Base-by-base conservation (phyloP, 2,113 vertebrate species). In the Thermophis baileyi region DNA sequence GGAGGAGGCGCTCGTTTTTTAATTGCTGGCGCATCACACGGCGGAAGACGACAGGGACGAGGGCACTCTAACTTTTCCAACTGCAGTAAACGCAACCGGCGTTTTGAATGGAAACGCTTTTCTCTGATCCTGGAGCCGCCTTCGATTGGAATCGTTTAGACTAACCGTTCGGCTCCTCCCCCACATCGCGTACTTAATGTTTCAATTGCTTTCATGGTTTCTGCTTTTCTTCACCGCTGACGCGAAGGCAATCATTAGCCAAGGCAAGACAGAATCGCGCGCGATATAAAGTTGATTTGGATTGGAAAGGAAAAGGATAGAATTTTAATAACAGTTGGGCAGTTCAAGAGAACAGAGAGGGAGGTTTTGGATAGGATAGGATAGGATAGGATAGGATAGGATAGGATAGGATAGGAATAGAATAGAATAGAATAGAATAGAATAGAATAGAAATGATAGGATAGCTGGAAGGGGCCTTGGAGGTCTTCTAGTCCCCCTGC, bases 81-180 rank as follows among this genome's bases (percentile, higher is more conserved):
- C 51, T 4, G 90, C 90, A 53, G 35, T 50, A 20, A 35, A 40
- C 27, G 16, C 89, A 27, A 40, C 2, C 35, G 35, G 11, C 74
- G 4, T 1, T 50, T 63, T 90, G 47, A n/a, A 49, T 11, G 47
- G 30, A 51, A 74, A 50, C 30, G 46, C 46, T n/a, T 46, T 50
- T 90, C 47, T 16, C 49, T 11, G 18, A 74, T 86, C 49, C 94
- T 94, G 90, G 30, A 46, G 85, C 87, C 94, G 86, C 51, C 57
- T 93, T 90, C 25, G 89, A 90, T 88, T 91, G 60, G 89, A 94
- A 94, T 92, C 90, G 94, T 92, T 57, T 94, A 93, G 54, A 95
- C 93, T 93, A 51, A 25, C 88, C 95, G 94, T 95, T 96, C 93
- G 89, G 50, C 88, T 94, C 88, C 63, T 90, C 85, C 85, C 87